phyloP scores from a whole-genome alignment of 2,113 vertebrate species.

The Mesoclemmys tuberculata region DNA sequence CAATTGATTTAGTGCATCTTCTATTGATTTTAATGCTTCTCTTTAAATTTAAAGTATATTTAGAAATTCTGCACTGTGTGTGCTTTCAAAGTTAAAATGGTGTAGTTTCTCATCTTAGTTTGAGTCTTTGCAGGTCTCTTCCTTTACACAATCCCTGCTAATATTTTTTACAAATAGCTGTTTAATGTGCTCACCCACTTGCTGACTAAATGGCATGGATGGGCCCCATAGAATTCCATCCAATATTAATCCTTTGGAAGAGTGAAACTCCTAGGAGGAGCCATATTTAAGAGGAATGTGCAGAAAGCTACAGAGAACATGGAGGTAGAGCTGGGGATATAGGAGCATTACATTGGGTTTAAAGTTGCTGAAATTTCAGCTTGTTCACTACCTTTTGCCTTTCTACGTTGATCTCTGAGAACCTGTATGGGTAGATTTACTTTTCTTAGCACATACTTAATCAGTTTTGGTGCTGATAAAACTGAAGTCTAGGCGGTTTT shows the following conservation, averaged over 20 bases:
- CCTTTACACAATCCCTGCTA: neutral
- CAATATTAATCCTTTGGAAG: neutral
- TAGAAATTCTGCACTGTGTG: neutral
- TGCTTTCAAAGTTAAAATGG: neutral
- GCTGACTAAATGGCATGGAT: neutral
- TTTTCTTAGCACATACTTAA: neutral
- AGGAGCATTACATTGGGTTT: neutral
- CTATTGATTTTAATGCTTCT: neutral
- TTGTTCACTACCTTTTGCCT: neutral
- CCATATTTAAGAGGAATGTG: neutral
- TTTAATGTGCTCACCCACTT: neutral
- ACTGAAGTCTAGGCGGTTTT: neutral
- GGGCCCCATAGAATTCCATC: neutral
- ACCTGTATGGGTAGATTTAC: neutral
- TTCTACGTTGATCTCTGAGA: neutral
- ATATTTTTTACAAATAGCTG: neutral
- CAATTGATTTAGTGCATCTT: neutral
- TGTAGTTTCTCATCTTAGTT: neutral
- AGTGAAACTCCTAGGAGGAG: neutral
- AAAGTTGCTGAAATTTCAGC: neutral
- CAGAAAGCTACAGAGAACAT: neutral
- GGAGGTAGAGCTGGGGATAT: neutral
- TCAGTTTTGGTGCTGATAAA: neutral
- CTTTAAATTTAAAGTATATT: neutral
- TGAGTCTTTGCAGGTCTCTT: neutral